These are phyloP conservation scores for Cariama cristata DNA, from an alignment of 2,113 vertebrate genomes.

Conservation along the genomic window DNA sequence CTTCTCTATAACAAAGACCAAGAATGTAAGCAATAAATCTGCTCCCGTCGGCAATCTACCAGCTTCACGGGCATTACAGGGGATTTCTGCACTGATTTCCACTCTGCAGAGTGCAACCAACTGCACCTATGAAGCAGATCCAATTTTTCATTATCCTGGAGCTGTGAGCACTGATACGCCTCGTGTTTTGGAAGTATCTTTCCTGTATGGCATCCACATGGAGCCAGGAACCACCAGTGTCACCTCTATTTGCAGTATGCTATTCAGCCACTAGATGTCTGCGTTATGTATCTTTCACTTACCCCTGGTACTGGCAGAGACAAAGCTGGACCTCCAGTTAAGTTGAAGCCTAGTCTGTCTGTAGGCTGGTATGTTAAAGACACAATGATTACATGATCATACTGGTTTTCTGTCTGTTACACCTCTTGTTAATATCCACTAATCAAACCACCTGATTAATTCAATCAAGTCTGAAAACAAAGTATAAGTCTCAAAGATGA, in stretches of 20 bases:
- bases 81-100: not conserved
- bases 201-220: not conserved
- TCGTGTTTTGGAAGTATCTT: not conserved
- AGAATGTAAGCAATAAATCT: not conserved
- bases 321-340: not conserved
- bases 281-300: rapidly evolving
- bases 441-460: conserved; percentile 21
- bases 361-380: not conserved
- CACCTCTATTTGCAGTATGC: not conserved
- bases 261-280: not conserved
- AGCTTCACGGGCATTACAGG: not conserved
- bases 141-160: not conserved
- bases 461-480: not conserved
- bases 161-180: not conserved
- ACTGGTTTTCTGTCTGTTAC: not conserved
- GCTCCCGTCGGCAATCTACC: not conserved
- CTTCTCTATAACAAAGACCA: not conserved
- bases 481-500: not conserved
- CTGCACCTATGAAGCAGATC: not conserved
- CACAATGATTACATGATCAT: not conserved
- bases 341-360: not conserved
- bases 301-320: not conserved
- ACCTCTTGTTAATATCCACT: not conserved
- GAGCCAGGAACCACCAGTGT: not conserved
- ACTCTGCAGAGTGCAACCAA: not conserved